Evolutionary conservation across 2,888 invertebrate species (phyloP).

Genomic region (Belgica antarctica): DNA sequence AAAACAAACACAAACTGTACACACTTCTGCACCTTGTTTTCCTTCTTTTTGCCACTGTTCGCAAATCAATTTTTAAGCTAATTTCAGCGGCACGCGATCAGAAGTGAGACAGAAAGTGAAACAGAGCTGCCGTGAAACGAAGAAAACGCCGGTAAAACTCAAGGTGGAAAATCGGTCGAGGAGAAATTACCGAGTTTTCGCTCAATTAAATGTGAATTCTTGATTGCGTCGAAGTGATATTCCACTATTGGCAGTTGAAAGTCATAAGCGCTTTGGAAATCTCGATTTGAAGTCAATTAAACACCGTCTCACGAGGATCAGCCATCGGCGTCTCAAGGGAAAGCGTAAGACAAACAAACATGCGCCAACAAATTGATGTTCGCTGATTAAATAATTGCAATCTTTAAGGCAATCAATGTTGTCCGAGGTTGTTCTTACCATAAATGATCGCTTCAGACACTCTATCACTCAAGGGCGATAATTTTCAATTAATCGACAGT

Average conservation of each 20-base stretch:
- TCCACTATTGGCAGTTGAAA: too few relatives aligned
- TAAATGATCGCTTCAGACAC: not conserved
- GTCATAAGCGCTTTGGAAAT: too few relatives aligned
- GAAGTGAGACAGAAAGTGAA: not conserved
- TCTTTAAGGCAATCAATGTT: conserved; percentile 3
- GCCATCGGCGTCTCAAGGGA: not conserved
- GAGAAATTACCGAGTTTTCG: too few relatives aligned
- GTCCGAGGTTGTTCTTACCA: not conserved
- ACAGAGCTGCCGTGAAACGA: not conserved
- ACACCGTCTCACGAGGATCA: not conserved
- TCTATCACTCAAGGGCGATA: not conserved
- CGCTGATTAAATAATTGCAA: conserved; percentile 15
- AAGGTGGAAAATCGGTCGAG: too few relatives aligned
- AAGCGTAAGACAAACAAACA: not conserved
- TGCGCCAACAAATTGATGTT: conserved; percentile 1
- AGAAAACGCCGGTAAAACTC: too few relatives aligned
- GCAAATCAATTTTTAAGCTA: conserved; percentile 18
- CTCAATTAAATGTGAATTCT: not conserved
- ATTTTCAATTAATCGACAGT: conserved; percentile 20
- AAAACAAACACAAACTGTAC: not conserved
- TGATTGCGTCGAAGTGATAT: not conserved
- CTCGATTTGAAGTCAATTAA: not conserved
- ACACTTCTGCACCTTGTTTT: not conserved
- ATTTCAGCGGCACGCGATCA: not conserved
- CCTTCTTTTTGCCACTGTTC: too few relatives aligned